A percentile compares a stretch with the other conserved stretches of the same genome.
phyloP scores from a whole-genome alignment of 1,140 invertebrate species.

The Zaprionus ghesquierei region DNA sequence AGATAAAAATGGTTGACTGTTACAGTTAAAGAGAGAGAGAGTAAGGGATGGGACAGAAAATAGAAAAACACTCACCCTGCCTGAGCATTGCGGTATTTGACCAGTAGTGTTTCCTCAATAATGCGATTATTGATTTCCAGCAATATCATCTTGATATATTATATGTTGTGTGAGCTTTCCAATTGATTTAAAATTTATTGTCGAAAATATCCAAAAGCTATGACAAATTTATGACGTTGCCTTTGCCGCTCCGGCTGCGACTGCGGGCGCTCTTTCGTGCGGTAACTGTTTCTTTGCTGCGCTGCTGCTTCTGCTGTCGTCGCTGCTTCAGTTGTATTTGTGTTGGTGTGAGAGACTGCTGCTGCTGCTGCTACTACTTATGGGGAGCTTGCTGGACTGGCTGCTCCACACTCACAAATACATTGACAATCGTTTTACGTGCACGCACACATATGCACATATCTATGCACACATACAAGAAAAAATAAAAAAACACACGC shows the following conservation, averaged over 20 bases:
- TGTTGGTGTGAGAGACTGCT: constrained; percentile 53
- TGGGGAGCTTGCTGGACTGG: constrained; percentile 49
- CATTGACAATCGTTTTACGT: constrained; percentile 29
- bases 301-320: constrained; percentile 12
- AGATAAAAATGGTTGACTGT: constrained; percentile 59
- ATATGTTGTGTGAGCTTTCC: constrained; percentile 19
- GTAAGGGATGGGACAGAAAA: background rate
- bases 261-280: constrained; percentile 48
- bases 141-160: constrained; percentile 91
- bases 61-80: constrained; percentile 90
- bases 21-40: constrained; percentile 34
- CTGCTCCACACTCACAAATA: constrained; percentile 64
- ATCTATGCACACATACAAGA: background rate
- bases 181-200: constrained; percentile 19
- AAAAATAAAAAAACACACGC: constrained; percentile 21
- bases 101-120: constrained; percentile 96
- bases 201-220: constrained; percentile 35
- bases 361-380: constrained; percentile 23
- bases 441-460: constrained; percentile 1
- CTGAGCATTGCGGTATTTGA: constrained; percentile 97
- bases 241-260: constrained; percentile 63
- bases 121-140: constrained; percentile 99
- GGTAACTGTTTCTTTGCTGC: constrained; percentile 64
- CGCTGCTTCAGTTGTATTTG: constrained; percentile 27
- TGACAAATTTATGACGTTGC: constrained; percentile 78